Conservation (phyloP, 2,113 vertebrate species). For the Oreocharis arfaki region DNA sequence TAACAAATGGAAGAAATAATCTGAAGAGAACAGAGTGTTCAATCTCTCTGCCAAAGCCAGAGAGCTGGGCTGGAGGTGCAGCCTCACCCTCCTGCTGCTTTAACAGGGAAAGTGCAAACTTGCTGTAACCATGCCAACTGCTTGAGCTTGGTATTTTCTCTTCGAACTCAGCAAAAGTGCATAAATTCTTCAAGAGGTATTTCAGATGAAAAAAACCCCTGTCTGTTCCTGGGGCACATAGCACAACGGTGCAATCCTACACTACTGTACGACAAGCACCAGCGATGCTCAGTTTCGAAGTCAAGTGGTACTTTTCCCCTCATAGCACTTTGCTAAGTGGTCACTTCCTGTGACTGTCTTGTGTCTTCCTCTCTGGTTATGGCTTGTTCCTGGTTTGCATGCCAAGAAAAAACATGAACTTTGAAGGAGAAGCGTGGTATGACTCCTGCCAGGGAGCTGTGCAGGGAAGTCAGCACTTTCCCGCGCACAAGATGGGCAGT, state of each 20-base stretch:
- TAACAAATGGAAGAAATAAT: neutral
- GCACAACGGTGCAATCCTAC: neutral
- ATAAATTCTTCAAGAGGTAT: neutral
- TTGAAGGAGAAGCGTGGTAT: neutral
- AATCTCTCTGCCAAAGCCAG: neutral
- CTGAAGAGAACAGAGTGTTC: neutral
- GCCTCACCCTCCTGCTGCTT: neutral
- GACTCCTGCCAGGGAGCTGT: fast-evolving
- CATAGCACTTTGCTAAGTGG: fast-evolving
- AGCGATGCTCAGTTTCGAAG: neutral
- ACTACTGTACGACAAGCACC: fast-evolving
- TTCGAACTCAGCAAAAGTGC: neutral
- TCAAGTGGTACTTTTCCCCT: neutral
- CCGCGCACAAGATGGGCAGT: fast-evolving
- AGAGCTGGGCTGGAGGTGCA: neutral
- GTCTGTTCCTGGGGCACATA: fast-evolving
- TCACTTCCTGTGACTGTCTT: neutral
- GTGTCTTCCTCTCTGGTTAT: neutral
- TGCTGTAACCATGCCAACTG: neutral
- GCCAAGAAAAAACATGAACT: neutral
- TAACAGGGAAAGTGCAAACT: neutral
- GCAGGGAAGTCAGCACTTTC: fast-evolving
- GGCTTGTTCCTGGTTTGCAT: neutral
- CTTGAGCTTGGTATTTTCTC: neutral
- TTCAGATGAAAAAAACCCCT: neutral